Base-by-base conservation (phyloP, 2,113 vertebrate genomes). In the Orientallactaga bullata region DNA sequence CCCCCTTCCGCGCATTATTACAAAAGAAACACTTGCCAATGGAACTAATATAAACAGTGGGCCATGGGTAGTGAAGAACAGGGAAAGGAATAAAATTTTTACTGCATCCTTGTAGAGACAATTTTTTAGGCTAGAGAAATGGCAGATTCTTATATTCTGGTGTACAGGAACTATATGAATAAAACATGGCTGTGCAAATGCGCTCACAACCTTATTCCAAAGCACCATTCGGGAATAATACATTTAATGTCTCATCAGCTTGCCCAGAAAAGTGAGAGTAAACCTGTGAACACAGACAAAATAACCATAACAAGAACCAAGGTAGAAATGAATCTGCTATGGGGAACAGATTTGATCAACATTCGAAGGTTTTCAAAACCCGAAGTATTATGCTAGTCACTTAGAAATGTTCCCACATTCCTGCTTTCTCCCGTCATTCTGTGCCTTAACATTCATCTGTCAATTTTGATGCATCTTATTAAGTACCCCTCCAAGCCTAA, bases 401-500 rank as follows among this genome's bases (percentile, higher is more conserved):
- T 98, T 96, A 98, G 98, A 98, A 98, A 98, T 97, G 97, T 98
- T 98, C 98, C 98, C 98, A 98, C 97, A 98, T 98, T 99, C 98
- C 98, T 98, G 96, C 97, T 97, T 97, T 98, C 98, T 98, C 97
- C 98, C 97, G 97, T 98, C 98, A 98, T 98, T 98, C 98, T 89
- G 97, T 97, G 98, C 98, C 98, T 98, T 97, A 95, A 98, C 98
- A 98, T 98, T 99, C 98, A 98, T 98, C 98, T 99, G 99, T 99
- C 99, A 99, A 98, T 98, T 98, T 98, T 99, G 98, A 99, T 98
- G 98, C 98, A 98, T 98, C 98, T 98, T 98, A 98, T 98, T 97
- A 98, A 98, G 98, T 98, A 98, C 97, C 98, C 98, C 98, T 98
- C 98, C 98, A 98, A 98, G 98, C 98, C 97, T 98, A 98, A 99